Base-by-base conservation (phyloP, 2,797 vertebrate species). In the Enteromius treurensis region DNA sequence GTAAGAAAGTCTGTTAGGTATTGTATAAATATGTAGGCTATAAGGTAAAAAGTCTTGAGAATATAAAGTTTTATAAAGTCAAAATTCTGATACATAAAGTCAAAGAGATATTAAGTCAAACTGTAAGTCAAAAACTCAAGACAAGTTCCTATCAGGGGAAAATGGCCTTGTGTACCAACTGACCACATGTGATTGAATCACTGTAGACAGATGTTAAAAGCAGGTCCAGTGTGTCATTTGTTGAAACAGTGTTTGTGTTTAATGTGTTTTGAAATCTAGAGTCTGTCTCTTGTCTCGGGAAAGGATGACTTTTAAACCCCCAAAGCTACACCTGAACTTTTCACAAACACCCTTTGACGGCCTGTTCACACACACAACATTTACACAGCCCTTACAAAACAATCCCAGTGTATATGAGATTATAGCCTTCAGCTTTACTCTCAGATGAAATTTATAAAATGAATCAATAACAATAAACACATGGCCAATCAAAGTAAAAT, bases 251-350 rank as follows among this genome's bases (percentile, higher is more conserved):
- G 37, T 60, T 51, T 23, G 4, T 60, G 73, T 76, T 60, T 60
- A 34, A 62, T 45, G 3, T 79, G 64, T 79, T 79, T 79, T 62
- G 55, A 77, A 79, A 53, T 65, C 45, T 53, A 8, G 23, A 62
- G 47, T 68, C 29, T 70, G 78, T 58, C 65, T 40, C 23, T 55
- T 58, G 65, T 69, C 47, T 42, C 32, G 19, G 15, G 15, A 69
- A 34, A 58, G 5, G 47, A 69, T 29, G 49, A 55, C n/a, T 53
- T 79, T 23, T 29, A 68, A 79, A 67, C 21, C 29, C 62, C 64
- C 45, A 67, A 80, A 77, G 76, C 76, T 64, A 58, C 78, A 42
- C 40, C 49, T 58, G 49, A 42, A 70, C 65, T 80, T 80, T 58
- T 79, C 64, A 55, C 8, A 55, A 68, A 67, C 49, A 79, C 64